These are phyloP conservation scores for Lucifuga dentata DNA, from an alignment of 2,113 vertebrate genomes.

Conservation along the genomic window DNA sequence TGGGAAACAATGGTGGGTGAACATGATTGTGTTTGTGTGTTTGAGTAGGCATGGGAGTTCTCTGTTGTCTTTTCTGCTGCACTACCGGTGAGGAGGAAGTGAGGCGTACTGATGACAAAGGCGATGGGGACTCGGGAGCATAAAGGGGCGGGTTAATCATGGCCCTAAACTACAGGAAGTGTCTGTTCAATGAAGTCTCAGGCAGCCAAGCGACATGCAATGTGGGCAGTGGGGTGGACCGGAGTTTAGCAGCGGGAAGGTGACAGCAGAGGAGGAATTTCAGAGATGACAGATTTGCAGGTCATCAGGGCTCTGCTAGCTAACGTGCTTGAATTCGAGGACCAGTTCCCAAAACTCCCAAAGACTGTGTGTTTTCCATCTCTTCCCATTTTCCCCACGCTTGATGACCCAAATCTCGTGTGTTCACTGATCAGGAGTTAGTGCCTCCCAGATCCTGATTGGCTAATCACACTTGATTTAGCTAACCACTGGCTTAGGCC, in stretches of 20 bases:
- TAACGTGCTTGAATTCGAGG: conserved; percentile 11
- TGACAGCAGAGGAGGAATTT: conserved; percentile 30
- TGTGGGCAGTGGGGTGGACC: conserved; percentile 60
- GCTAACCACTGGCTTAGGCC: too few species aligned
- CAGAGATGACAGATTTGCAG: conserved; percentile 37
- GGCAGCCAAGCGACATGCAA: conserved; percentile 63
- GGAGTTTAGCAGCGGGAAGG: conserved; percentile 45
- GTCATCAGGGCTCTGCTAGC: neutral
- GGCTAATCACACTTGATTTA: too few species aligned
- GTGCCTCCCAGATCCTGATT: too few species aligned
- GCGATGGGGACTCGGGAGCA: conserved; percentile 63
- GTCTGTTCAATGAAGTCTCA: conserved; percentile 73
- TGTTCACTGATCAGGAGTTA: too few species aligned
- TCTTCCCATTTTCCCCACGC: too few species aligned
- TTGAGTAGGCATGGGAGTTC: conserved; percentile 69
- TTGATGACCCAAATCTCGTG: too few species aligned
- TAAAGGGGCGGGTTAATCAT: conserved; percentile 79
- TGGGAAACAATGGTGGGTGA: conserved; percentile 69
- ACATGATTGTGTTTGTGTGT: conserved; percentile 77
- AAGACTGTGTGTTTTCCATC: too few species aligned
- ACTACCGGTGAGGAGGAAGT: conserved; percentile 68
- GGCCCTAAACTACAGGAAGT: conserved; percentile 81
- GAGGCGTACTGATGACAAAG: conserved; percentile 79
- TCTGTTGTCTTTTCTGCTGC: conserved; percentile 57
- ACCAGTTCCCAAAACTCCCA: too few species aligned